Evolutionary conservation across 2,113 vertebrate species (phyloP), one percentile per base, ranked within the genome.

Genomic region (Larimichthys crocea): DNA sequence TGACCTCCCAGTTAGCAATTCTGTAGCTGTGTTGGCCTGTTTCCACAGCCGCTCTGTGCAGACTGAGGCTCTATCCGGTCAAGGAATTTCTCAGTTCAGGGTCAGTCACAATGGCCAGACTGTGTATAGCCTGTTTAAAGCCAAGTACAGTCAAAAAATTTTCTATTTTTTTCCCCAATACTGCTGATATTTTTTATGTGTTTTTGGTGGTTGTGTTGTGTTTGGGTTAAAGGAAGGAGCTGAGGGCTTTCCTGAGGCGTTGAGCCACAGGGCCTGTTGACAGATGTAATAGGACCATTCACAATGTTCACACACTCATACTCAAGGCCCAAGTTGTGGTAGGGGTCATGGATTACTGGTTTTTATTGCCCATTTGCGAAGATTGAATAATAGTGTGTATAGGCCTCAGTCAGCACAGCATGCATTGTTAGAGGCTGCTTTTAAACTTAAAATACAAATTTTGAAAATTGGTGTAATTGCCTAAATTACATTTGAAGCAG

Each of bases 31-130:
- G 72, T 62, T 85, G 73, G 49, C 49, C 55, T 56, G 14, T 82
- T 76, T 80, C 65, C 44, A 68, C 68, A 68, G 48, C 50, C 52
- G 52, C 56, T 42, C 62, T 53, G 31, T n/a, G 44, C 53, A 42
- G 74, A 63, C 31, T 20, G 22, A 75, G 19, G 19, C 50, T 72
- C 50, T 42, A 9, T 62, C 50, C 14, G 44, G 44, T 53, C n/a
- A 72, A 84, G 55, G 42, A 76, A 73, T 78, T 73, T 80, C 59
- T 71, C 46, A 68, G 70, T 53, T 81, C 67, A 26, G 29, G 65
- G 60, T 70, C 59, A 40, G 24, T 69, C 59, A 68, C 35, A 74
- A 14, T 35, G 22, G 2, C 50, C 73, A 61, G 10, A 19, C 11
- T 52, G 64, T 55, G 53, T 55, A 14, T 15, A 52, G 35, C 31